phyloP scores from a whole-genome alignment of 2,797 vertebrate genomes.

The Acanthurus leucopareius region DNA sequence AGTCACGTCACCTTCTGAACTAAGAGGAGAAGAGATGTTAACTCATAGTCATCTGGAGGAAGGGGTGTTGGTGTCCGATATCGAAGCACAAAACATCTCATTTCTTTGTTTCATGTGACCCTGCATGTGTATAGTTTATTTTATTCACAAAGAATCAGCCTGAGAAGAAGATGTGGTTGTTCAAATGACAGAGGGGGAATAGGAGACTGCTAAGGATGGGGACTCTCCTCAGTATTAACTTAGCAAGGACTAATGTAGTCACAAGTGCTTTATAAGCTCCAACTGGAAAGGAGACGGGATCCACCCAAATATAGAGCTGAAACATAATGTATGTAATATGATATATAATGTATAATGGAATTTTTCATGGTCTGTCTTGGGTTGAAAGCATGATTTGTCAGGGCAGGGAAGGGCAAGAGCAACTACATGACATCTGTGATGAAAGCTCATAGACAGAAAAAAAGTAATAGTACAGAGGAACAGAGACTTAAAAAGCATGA shows the following conservation, averaged over 20 bases:
- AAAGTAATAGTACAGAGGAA: neutral
- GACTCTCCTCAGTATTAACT: slow-evolving; percentile 17
- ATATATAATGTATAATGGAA: neutral
- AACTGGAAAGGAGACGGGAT: slow-evolving; percentile 13
- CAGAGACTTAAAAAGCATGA: neutral
- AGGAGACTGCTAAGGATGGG: neutral
- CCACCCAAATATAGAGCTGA: neutral
- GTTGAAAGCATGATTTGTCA: neutral
- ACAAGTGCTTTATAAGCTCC: slow-evolving; percentile 24
- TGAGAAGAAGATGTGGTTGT: neutral
- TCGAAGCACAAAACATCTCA: no score
- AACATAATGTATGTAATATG: neutral
- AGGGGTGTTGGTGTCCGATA: no score
- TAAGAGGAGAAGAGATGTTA: no score
- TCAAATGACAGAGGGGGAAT: slow-evolving; percentile 16
- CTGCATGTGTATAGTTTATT: slow-evolving; percentile 3
- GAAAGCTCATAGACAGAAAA: neutral
- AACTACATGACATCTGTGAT: neutral
- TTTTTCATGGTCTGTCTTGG: neutral
- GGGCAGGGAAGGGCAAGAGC: neutral
- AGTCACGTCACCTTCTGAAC: no score
- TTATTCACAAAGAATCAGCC: slow-evolving; percentile 23
- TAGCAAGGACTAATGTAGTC: slow-evolving; percentile 5
- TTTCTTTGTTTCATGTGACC: no score
- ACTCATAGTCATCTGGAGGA: no score